A percentile compares a stretch with the other conserved stretches of the same genome.
These are phyloP conservation scores for Bhutanitis thaidina DNA, from an alignment of 2,888 invertebrate species.

Conservation along the genomic window DNA sequence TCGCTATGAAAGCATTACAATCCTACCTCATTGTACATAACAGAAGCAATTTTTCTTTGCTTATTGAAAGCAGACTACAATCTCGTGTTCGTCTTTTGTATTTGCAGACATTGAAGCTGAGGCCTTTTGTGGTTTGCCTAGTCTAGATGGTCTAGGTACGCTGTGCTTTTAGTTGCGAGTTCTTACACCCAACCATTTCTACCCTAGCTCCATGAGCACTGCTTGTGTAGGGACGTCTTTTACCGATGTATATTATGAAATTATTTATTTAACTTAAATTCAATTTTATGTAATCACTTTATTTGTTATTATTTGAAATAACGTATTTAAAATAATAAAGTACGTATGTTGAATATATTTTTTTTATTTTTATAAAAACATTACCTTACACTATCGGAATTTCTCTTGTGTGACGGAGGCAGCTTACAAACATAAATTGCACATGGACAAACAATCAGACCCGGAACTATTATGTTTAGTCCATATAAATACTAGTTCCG, in stretches of 20 bases:
- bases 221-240: slow-evolving; percentile 30
- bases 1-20: slow-evolving; percentile 13
- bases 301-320: too few species aligned
- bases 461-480: too few species aligned
- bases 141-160: slow-evolving; percentile 37
- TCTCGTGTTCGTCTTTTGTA: slow-evolving; percentile 39
- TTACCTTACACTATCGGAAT: too few species aligned
- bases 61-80: slow-evolving; percentile 36
- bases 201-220: slow-evolving; percentile 30
- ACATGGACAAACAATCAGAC: too few species aligned
- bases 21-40: slow-evolving; percentile 21
- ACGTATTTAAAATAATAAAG: too few species aligned
- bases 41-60: slow-evolving; percentile 30
- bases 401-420: too few species aligned
- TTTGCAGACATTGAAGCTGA: slow-evolving; percentile 49
- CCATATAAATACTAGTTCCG: too few species aligned
- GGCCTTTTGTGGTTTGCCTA: slow-evolving; percentile 65
- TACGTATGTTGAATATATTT: too few species aligned
- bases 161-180: slow-evolving; percentile 59
- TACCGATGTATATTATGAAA: not conserved
- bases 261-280: not conserved
- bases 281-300: too few species aligned
- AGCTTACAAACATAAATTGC: too few species aligned
- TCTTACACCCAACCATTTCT: slow-evolving; percentile 54
- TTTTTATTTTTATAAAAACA: too few species aligned